A percentile compares a stretch with the other conserved stretches of the same genome.
Evolutionary conservation across 2,113 vertebrate species (phyloP).

Genomic region (Oncorhynchus tshawytscha): DNA sequence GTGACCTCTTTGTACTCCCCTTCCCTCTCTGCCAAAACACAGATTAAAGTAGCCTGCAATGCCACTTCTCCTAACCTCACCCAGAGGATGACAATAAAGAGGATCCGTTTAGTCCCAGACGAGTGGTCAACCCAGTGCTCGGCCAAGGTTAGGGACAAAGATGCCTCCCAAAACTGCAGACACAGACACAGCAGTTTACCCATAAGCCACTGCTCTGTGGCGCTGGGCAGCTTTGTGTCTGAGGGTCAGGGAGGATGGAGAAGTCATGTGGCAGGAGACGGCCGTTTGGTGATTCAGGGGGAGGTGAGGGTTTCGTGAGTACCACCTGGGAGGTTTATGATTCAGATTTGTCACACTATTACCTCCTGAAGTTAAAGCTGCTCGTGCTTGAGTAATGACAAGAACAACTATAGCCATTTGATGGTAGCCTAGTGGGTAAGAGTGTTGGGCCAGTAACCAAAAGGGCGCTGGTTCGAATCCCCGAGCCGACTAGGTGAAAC

Average conservation of each 20-base stretch:
- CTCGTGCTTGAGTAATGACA: no score
- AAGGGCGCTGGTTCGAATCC: no score
- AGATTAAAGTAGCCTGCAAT: conserved; percentile 55
- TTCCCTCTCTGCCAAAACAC: conserved; percentile 55
- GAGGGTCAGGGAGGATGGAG: neutral
- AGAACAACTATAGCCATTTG: neutral
- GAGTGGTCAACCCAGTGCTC: conserved; percentile 55
- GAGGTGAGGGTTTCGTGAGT: neutral
- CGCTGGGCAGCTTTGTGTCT: conserved; percentile 21
- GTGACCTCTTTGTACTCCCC: conserved; percentile 19
- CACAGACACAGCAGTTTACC: conserved; percentile 35
- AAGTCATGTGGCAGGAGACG: neutral
- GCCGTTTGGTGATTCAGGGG: neutral
- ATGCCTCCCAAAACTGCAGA: conserved; percentile 46
- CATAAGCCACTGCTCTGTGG: conserved; percentile 40
- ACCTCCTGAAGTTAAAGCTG: no score
- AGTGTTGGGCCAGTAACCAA: no score
- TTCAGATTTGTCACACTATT: no score
- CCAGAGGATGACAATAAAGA: conserved; percentile 27
- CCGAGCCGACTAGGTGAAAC: no score
- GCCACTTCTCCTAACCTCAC: conserved; percentile 51
- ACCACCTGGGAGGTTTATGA: no score
- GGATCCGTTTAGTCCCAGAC: conserved; percentile 50
- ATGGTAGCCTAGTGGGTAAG: no score
- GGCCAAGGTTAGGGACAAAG: conserved; percentile 55